phyloP scores from a whole-genome alignment of 2,113 vertebrate genomes.

The Megaceryle maxima region DNA sequence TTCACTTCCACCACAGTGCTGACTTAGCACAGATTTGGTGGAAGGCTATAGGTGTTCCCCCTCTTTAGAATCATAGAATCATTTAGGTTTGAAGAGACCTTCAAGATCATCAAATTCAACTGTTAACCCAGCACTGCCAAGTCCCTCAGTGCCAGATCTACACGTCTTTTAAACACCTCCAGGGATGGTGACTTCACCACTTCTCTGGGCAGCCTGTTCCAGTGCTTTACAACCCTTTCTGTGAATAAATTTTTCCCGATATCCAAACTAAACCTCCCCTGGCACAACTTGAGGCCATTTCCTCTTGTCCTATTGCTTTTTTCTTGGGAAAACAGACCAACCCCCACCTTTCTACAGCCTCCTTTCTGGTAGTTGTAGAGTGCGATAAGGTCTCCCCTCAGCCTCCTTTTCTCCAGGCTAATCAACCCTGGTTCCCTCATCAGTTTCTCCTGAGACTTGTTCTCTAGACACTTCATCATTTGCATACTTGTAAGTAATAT shows the following conservation, averaged over 20 bases:
- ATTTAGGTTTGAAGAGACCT: not conserved
- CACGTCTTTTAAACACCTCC: not conserved
- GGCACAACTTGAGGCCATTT: not conserved
- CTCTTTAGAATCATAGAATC: too few species aligned
- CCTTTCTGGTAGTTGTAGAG: not conserved
- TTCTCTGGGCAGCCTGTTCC: not conserved
- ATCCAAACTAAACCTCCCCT: not conserved
- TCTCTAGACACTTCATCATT: not conserved
- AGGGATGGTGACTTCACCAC: not conserved
- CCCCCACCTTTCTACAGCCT: not conserved
- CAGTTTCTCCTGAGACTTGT: not conserved
- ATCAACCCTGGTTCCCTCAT: not conserved
- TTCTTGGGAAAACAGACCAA: not conserved
- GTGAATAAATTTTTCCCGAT: not conserved
- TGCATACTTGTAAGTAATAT: not conserved
- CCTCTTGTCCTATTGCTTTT: not conserved
- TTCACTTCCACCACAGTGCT: not conserved
- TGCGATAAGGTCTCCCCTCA: not conserved
- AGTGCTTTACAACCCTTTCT: not conserved
- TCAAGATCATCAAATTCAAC: not conserved
- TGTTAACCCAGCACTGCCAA: not conserved
- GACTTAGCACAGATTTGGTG: not conserved
- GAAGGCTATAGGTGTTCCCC: not conserved
- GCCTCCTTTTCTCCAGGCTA: not conserved
- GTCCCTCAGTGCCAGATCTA: not conserved